phyloP scores from a whole-genome alignment of 2,888 invertebrate genomes.

The Lottia gigantea region DNA sequence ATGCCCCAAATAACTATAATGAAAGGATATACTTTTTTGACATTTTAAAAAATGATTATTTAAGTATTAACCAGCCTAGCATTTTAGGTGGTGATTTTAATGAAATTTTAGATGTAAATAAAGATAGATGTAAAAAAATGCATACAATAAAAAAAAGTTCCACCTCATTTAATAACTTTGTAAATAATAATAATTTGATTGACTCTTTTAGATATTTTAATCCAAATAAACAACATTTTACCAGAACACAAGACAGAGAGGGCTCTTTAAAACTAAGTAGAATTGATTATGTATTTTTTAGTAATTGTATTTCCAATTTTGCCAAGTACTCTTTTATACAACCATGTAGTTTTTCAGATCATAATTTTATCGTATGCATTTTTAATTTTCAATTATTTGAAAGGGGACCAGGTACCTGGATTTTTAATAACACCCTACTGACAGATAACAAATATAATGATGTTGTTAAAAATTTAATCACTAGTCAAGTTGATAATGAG shows the following conservation, averaged over 20 bases:
- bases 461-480: background rate
- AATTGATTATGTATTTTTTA: background rate
- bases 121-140: conserved; percentile 3
- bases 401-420: background rate
- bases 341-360: background rate
- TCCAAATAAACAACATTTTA: background rate
- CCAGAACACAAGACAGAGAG: background rate
- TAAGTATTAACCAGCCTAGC: background rate
- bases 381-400: background rate
- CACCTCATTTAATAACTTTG: background rate
- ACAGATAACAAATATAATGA: background rate
- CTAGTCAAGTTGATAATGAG: background rate
- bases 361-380: background rate
- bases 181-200: background rate
- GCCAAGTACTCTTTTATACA: background rate
- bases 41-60: background rate
- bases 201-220: background rate
- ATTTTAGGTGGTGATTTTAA: background rate
- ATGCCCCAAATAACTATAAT: background rate
- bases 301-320: background rate
- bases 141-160: background rate
- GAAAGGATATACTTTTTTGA: background rate
- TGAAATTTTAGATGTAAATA: background rate
- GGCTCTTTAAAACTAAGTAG: background rate
- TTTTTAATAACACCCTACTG: background rate